These are phyloP conservation scores for Podotricha telesiphe DNA, from an alignment of 2,888 invertebrate species.

Conservation along the genomic window DNA sequence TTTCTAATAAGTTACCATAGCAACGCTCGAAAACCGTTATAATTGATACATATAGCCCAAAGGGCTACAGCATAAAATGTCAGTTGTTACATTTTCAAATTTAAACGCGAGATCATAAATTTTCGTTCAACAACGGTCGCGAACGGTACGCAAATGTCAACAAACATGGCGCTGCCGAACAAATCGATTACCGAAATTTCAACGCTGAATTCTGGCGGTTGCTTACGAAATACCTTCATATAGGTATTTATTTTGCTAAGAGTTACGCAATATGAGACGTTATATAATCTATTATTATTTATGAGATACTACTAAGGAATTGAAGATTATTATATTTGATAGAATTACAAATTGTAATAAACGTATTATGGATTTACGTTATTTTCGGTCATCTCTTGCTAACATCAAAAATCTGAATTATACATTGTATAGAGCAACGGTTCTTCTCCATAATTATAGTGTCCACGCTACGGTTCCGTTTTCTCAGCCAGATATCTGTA, in stretches of 20 bases:
- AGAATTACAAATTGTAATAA: conserved; percentile 33
- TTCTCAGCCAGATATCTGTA: conserved; percentile 77
- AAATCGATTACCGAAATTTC: conserved; percentile 70
- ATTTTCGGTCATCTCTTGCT: conserved; percentile 3
- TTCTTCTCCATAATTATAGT: conserved; percentile 42
- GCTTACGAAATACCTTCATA: conserved; percentile 42
- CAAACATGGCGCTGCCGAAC: conserved; percentile 67
- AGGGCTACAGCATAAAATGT: conserved; percentile 46
- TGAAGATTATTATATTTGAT: conserved; percentile 10
- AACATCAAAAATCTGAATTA: conserved; percentile 19
- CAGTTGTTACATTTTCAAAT: conserved; percentile 58
- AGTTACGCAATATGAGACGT: conserved; percentile 10
- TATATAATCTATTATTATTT: conserved; percentile 20
- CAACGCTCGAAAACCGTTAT: conserved; percentile 42
- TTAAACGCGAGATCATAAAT: conserved; percentile 61
- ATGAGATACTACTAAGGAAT: conserved; percentile 17
- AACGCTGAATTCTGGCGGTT: conserved; percentile 51
- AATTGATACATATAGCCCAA: conserved; percentile 40
- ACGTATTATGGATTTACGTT: conserved; percentile 23
- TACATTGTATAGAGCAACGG: conserved; percentile 37
- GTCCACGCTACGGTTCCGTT: conserved; percentile 54
- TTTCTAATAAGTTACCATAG: not conserved
- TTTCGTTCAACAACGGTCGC: conserved; percentile 59
- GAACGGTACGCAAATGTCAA: conserved; percentile 68
- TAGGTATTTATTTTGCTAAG: conserved; percentile 32